phyloP scores from a whole-genome alignment of 2,113 vertebrate genomes.

The Chaetops frenatus region DNA sequence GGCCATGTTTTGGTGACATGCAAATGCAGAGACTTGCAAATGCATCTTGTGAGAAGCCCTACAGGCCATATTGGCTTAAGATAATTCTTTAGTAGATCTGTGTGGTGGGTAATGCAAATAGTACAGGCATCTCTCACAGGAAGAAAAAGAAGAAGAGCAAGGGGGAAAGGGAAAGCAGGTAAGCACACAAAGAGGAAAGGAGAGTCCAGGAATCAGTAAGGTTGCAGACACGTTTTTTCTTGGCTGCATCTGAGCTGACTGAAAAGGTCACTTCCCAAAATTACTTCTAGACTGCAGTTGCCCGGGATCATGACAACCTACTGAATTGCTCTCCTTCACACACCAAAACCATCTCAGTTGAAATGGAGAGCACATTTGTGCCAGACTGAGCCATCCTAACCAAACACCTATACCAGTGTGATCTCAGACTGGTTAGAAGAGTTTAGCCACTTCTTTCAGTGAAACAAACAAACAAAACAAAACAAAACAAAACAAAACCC shows the following conservation, averaged over 20 bases:
- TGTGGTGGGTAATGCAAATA: not conserved
- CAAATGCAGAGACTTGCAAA: fast-evolving
- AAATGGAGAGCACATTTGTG: not conserved
- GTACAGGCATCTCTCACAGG: not conserved
- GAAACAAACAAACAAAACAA: not conserved
- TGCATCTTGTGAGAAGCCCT: not conserved
- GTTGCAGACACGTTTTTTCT: not conserved
- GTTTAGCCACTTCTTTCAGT: not conserved
- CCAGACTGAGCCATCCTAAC: not conserved
- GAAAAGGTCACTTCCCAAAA: not conserved
- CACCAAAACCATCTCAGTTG: not conserved
- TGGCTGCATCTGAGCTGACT: not conserved
- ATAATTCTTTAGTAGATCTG: not conserved
- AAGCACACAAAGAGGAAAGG: not conserved
- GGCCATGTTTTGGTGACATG: not conserved
- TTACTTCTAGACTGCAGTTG: not conserved
- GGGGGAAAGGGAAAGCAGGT: not conserved
- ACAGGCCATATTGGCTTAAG: not conserved
- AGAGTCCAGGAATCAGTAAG: not conserved
- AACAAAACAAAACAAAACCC: not conserved
- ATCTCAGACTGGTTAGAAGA: not conserved
- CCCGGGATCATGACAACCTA: not conserved
- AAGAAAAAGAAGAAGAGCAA: not conserved
- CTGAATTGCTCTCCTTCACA: not conserved
- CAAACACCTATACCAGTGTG: not conserved